Evolutionary conservation across 2,888 invertebrate genomes (phyloP).

Genomic region (Rhagonycha lutea): DNA sequence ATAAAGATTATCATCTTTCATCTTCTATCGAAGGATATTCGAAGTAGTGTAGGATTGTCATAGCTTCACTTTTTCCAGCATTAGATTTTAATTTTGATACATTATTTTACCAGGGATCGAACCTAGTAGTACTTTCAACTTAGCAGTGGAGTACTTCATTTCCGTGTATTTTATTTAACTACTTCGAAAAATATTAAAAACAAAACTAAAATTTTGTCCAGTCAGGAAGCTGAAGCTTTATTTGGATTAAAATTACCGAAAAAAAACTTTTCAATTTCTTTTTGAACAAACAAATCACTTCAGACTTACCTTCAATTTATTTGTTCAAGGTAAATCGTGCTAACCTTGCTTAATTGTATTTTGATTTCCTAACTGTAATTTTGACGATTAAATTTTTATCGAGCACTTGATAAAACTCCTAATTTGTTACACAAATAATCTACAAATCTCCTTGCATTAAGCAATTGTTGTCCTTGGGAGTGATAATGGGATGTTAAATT

Average conservation of each 20-base stretch:
- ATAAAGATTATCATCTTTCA: too few species aligned
- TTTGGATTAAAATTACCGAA: not conserved
- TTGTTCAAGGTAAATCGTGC: not conserved
- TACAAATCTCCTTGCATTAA: not conserved
- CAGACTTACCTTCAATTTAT: not conserved
- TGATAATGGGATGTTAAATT: not conserved
- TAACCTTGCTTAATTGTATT: not conserved
- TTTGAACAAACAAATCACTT: not conserved
- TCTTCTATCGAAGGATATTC: too few species aligned
- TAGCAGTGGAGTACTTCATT: too few species aligned
- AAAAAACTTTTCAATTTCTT: not conserved
- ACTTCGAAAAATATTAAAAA: too few species aligned
- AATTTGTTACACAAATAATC: not conserved
- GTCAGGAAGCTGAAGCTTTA: not conserved
- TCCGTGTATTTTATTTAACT: too few species aligned
- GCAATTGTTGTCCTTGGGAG: not conserved
- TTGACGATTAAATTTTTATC: not conserved
- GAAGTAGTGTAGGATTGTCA: too few species aligned
- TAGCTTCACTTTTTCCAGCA: too few species aligned
- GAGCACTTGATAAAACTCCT: not conserved
- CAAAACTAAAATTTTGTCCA: not conserved
- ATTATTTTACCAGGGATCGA: too few species aligned
- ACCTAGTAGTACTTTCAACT: too few species aligned
- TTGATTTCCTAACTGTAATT: not conserved
- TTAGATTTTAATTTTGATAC: too few species aligned